phyloP scores from a whole-genome alignment of 2,797 vertebrate genomes.

The Triplophysa bombifrons region DNA sequence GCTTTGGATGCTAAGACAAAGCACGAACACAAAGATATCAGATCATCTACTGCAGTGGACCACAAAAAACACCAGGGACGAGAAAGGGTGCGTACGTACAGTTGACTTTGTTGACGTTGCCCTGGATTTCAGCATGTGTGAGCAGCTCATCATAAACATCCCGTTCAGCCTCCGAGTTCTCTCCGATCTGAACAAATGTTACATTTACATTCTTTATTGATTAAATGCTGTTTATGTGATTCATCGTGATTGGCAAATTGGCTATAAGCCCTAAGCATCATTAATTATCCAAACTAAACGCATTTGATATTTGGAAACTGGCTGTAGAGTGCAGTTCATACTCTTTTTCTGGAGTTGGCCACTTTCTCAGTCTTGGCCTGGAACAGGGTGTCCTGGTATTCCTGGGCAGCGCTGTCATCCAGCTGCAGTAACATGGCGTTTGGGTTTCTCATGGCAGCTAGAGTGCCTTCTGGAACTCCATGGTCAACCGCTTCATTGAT shows the following conservation, averaged over 20 bases:
- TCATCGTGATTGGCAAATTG: neutral
- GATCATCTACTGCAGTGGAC: constrained; percentile 1
- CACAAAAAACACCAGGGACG: neutral
- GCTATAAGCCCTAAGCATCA: neutral
- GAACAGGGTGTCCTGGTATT: constrained; percentile 87
- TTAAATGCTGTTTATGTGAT: neutral
- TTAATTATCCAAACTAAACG: neutral
- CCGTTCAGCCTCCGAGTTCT: constrained; percentile 85
- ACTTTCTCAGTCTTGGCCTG: constrained; percentile 91
- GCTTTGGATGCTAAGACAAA: constrained; percentile 71
- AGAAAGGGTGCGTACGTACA: constrained; percentile 72
- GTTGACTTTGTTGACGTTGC: constrained; percentile 96
- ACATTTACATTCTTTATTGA: neutral
- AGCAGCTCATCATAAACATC: constrained; percentile 96
- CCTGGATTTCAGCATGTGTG: constrained; percentile 97
- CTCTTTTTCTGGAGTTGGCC: constrained; percentile 89
- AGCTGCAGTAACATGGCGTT: constrained; percentile 94
- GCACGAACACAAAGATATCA: neutral
- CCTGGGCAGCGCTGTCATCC: constrained; percentile 70
- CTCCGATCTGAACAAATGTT: constrained; percentile 74
- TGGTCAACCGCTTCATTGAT: constrained; percentile 95
- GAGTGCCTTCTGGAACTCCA: constrained; percentile 84
- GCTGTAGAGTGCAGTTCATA: constrained; percentile 62
- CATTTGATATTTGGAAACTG: neutral
- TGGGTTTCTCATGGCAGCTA: constrained; percentile 90